Evolutionary conservation across 2,888 invertebrate species (phyloP).

Genomic region (Matsumyia berberina): DNA sequence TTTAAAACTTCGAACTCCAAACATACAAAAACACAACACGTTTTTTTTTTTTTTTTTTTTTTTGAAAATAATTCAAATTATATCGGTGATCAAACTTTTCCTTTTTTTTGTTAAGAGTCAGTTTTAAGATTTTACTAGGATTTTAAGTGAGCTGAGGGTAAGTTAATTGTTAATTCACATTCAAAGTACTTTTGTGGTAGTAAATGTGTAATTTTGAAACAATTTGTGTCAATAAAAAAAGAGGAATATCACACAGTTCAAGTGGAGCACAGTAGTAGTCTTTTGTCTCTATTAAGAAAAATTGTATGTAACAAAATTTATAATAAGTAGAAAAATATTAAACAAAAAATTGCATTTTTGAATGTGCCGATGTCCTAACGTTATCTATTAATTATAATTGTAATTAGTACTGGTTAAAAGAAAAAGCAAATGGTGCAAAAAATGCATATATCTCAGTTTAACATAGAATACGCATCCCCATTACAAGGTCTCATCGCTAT

Average conservation of each 20-base stretch:
- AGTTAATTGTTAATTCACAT: constrained; percentile 53
- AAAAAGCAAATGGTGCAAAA: neutral
- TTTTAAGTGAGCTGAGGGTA: constrained; percentile 57
- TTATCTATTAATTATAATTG: constrained; percentile 26
- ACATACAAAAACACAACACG: constrained; percentile 54
- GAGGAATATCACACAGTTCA: constrained; percentile 49
- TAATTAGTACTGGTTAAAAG: neutral
- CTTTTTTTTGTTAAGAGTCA: constrained; percentile 63
- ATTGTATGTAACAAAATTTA: constrained; percentile 19
- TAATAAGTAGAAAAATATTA: constrained; percentile 19
- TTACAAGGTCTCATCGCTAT: no score
- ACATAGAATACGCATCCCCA: constrained; percentile 16
- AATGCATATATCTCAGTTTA: neutral
- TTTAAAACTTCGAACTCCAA: no score
- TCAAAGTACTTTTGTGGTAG: constrained; percentile 62
- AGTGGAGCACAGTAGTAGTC: constrained; percentile 68
- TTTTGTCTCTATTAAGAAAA: constrained; percentile 42
- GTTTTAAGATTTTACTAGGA: constrained; percentile 65
- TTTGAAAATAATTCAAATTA: constrained; percentile 46
- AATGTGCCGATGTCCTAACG: constrained; percentile 31
- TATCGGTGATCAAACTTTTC: constrained; percentile 76
- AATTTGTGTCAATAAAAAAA: constrained; percentile 53
- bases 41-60: neutral
- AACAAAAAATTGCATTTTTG: constrained; percentile 28
- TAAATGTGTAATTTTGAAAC: constrained; percentile 64